Percentiles rank a stretch among this genome's conserved stretches.
Evolutionary conservation across 1,140 invertebrate species (phyloP).

Genomic region (Lordiphosa mommai): DNA sequence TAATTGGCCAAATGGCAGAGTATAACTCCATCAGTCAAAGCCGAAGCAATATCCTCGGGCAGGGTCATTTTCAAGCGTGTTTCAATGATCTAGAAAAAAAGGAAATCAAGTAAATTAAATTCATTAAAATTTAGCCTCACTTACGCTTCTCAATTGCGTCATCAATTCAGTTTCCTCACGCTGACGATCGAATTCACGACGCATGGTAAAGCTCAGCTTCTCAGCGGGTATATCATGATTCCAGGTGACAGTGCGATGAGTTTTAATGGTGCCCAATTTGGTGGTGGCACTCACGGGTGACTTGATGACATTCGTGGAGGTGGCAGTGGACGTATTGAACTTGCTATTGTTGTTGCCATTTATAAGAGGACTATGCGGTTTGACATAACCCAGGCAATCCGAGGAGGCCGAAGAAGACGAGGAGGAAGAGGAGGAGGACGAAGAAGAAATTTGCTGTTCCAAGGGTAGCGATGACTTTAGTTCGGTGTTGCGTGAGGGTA

Average conservation of each 20-base stretch:
- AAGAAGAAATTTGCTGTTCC: constrained; percentile 6
- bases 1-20: constrained; percentile 96
- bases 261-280: constrained; percentile 59
- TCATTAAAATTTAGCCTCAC: constrained; percentile 32
- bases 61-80: constrained; percentile 92
- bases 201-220: constrained; percentile 94
- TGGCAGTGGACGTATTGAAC: constrained; percentile 58
- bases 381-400: constrained; percentile 83
- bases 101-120: background rate
- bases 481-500: constrained; percentile 80
- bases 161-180: constrained; percentile 93
- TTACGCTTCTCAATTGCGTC: constrained; percentile 90
- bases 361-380: constrained; percentile 87
- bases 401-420: constrained; percentile 22
- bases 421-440: constrained; percentile 28
- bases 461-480: constrained; percentile 38
- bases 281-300: constrained; percentile 76
- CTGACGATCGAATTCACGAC: constrained; percentile 93
- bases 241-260: constrained; percentile 81
- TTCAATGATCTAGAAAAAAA: constrained; percentile 89
- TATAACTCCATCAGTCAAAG: constrained; percentile 94
- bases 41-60: constrained; percentile 92
- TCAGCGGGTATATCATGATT: constrained; percentile 86
- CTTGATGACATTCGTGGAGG: constrained; percentile 36
- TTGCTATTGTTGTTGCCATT: constrained; percentile 51